phyloP scores from a whole-genome alignment of 2,797 vertebrate genomes.

The Platalea minor region DNA sequence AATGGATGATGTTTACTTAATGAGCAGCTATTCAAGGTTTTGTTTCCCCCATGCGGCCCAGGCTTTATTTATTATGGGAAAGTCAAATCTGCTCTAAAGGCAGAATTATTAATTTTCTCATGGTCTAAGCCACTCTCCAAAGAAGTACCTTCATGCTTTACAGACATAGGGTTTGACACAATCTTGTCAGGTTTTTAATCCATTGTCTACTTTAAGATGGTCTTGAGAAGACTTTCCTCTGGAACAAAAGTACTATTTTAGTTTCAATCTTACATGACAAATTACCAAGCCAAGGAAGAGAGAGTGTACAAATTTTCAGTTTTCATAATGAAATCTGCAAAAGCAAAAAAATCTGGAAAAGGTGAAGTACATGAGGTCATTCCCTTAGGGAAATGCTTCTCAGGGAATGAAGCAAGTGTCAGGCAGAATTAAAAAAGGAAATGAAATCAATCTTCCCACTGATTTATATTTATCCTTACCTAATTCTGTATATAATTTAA shows the following conservation, averaged over 20 bases:
- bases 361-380: background rate
- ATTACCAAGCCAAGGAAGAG: background rate
- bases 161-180: background rate
- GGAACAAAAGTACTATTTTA: background rate
- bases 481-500: background rate
- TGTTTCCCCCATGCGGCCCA: background rate
- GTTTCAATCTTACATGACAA: background rate
- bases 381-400: background rate
- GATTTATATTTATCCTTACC: constrained; percentile 22
- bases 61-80: background rate
- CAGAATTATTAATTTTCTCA: background rate
- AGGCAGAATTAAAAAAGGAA: background rate
- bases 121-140: background rate
- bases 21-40: background rate
- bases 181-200: background rate
- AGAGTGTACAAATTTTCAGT: background rate
- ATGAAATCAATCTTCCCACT: background rate
- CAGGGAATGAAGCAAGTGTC: background rate
- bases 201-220: background rate
- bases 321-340: background rate
- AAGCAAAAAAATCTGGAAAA: background rate
- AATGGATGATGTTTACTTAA: background rate
- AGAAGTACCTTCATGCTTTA: background rate
- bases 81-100: background rate
- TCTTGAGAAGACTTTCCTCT: background rate